Conservation (phyloP, 2,797 vertebrate species). For the Bovichtus variegatus region DNA sequence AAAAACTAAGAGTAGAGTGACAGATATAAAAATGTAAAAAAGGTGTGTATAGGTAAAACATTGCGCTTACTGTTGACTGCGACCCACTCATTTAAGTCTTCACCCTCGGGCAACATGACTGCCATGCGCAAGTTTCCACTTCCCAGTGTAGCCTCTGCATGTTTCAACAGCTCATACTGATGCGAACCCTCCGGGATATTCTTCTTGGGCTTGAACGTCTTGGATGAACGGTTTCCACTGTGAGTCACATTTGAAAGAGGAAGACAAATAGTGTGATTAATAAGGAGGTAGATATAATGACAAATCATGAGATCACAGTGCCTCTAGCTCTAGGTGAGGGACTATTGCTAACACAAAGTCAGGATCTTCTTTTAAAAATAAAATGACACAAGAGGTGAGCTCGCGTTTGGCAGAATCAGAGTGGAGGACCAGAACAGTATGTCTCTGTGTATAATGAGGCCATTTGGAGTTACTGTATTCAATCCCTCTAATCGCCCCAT, state of each 20-base stretch:
- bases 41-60: neutral
- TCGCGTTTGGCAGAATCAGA: conserved; percentile 27
- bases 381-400: conserved; percentile 8
- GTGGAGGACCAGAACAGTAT: conserved; percentile 43
- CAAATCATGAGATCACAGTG: conserved; percentile 19
- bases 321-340: neutral
- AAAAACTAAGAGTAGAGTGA: neutral
- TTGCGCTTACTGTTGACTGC: conserved; percentile 97
- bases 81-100: conserved; percentile 98
- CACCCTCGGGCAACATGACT: conserved; percentile 97
- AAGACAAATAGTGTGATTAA: conserved; percentile 30
- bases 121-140: conserved; percentile 98
- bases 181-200: conserved; percentile 98
- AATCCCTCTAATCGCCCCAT: conserved; percentile 55
- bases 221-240: conserved; percentile 95
- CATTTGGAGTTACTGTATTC: conserved; percentile 48
- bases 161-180: conserved; percentile 98
- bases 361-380: neutral
- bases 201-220: conserved; percentile 99
- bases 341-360: neutral
- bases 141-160: conserved; percentile 96
- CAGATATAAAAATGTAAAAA: neutral
- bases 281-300: conserved; percentile 14
- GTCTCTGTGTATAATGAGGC: conserved; percentile 67
- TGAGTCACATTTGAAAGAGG: conserved; percentile 54